Evolutionary conservation across 2,113 vertebrate genomes (phyloP).

Genomic region (Bettongia penicillata): DNA sequence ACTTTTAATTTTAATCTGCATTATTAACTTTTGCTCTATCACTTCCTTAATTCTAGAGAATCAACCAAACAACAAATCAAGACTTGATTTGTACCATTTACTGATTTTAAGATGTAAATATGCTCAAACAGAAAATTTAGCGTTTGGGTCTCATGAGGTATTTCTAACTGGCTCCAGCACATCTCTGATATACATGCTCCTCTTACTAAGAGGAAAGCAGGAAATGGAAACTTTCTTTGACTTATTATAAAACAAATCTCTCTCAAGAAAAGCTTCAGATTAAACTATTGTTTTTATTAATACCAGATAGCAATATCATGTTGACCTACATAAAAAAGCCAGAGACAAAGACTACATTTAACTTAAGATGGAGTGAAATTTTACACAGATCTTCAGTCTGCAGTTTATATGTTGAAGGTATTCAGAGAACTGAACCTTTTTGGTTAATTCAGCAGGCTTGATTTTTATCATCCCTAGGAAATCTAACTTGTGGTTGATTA

Average conservation of each 20-base stretch:
- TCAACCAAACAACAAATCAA: neutral
- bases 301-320: neutral
- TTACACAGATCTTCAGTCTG: neutral
- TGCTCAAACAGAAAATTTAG: neutral
- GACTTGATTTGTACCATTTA: neutral
- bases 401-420: neutral
- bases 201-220: neutral
- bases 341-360: neutral
- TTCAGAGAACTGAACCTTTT: neutral
- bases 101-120: neutral
- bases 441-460: neutral
- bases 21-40: neutral
- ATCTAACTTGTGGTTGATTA: neutral
- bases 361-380: neutral
- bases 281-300: neutral
- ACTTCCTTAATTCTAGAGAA: neutral
- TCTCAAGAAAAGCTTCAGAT: neutral
- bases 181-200: neutral
- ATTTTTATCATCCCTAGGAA: neutral
- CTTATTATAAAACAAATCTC: neutral
- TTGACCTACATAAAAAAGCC: neutral
- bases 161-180: neutral
- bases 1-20: neutral
- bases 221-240: neutral
- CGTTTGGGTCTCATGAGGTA: neutral